Percentiles rank a stretch among this genome's conserved stretches.
Evolutionary conservation across 2,888 invertebrate genomes (phyloP).

Genomic region (Diarsia rubi): DNA sequence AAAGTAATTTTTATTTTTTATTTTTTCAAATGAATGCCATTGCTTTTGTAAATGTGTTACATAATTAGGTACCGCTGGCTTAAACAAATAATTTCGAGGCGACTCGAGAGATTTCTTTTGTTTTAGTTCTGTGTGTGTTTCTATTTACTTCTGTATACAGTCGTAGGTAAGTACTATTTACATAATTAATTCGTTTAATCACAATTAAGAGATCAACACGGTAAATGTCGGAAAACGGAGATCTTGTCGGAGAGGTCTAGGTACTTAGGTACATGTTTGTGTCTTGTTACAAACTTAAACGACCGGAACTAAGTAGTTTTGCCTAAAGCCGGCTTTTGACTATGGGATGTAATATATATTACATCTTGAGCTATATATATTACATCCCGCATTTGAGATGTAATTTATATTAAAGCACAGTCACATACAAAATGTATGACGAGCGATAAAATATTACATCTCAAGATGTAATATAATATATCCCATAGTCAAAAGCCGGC

Average conservation of each 20-base stretch:
- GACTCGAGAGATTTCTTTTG: not conserved
- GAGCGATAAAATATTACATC: too few relatives aligned
- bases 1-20: not conserved
- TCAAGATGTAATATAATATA: too few relatives aligned
- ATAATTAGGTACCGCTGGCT: not conserved
- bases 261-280: too few relatives aligned
- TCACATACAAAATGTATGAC: too few relatives aligned
- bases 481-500: too few relatives aligned
- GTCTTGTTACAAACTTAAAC: slow-evolving; percentile 22
- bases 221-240: slow-evolving; percentile 17
- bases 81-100: not conserved
- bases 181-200: slow-evolving; percentile 39
- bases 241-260: not conserved
- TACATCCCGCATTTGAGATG: too few relatives aligned
- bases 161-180: not conserved
- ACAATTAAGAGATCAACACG: slow-evolving; percentile 8
- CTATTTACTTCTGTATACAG: not conserved
- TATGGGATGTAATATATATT: too few relatives aligned
- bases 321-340: too few relatives aligned
- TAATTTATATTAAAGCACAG: too few relatives aligned
- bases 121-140: not conserved
- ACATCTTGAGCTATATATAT: too few relatives aligned
- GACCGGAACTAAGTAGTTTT: slow-evolving; percentile 37
- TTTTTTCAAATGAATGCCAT: not conserved
- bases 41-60: not conserved